These are phyloP conservation scores for Synanthedon myopaeformis DNA, from an alignment of 2,888 invertebrate genomes.

Conservation along the genomic window DNA sequence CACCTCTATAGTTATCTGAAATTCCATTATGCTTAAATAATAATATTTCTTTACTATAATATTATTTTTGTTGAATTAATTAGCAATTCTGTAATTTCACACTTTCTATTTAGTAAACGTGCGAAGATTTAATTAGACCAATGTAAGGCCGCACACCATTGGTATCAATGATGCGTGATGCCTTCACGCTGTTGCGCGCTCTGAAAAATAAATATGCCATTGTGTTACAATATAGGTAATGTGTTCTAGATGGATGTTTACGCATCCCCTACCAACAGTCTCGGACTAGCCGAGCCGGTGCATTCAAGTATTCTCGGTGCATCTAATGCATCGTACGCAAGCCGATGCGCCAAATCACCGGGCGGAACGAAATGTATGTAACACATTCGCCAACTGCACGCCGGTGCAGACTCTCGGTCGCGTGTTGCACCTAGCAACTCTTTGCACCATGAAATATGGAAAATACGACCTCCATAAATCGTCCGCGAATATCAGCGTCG, in stretches of 20 bases:
- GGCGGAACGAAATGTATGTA: conserved; percentile 50
- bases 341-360: conserved; percentile 22
- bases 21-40: too few relatives aligned
- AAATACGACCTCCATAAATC: conserved; percentile 65
- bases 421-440: conserved; percentile 34
- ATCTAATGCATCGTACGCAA: conserved; percentile 37
- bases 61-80: too few relatives aligned
- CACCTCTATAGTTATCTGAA: too few relatives aligned
- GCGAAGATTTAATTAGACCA: too few relatives aligned
- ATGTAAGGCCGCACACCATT: conserved; percentile 22
- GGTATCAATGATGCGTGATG: conserved; percentile 34
- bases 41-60: too few relatives aligned
- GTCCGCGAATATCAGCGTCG: conserved; percentile 55
- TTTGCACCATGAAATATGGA: conserved; percentile 63
- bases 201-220: conserved; percentile 55
- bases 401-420: conserved; percentile 40
- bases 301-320: conserved; percentile 30
- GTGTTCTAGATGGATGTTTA: conserved; percentile 30
- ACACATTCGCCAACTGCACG: conserved; percentile 40
- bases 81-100: too few relatives aligned
- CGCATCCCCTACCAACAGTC: conserved; percentile 23
- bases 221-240: conserved; percentile 39
- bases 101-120: too few relatives aligned
- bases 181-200: conserved; percentile 53
- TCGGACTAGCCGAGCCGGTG: conserved; percentile 33